These are phyloP conservation scores for Phoeniculus purpureus DNA, from an alignment of 2,797 vertebrate genomes.

Conservation along the genomic window DNA sequence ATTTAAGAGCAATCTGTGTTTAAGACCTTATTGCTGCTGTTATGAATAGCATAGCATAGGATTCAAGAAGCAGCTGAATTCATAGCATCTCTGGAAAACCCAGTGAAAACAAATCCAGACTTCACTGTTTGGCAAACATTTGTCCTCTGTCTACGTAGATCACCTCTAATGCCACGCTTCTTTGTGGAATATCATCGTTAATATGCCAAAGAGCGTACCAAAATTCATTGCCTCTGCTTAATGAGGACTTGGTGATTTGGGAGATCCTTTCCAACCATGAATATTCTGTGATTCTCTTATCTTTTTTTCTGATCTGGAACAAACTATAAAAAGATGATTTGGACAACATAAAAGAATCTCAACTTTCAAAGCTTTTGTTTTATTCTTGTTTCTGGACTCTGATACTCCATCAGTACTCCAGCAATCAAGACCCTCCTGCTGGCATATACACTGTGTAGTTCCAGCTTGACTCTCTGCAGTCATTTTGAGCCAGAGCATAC, in stretches of 20 bases:
- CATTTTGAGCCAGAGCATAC: neutral
- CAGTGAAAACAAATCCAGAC: neutral
- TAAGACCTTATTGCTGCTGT: neutral
- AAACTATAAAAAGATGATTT: neutral
- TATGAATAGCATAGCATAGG: neutral
- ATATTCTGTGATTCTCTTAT: too few species aligned
- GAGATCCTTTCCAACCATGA: neutral
- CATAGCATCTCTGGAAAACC: neutral
- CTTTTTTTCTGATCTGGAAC: neutral
- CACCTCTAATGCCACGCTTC: neutral
- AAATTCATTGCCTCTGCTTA: neutral
- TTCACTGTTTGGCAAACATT: neutral
- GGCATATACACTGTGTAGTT: accelerated
- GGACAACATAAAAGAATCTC: neutral
- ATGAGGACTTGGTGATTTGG: neutral
- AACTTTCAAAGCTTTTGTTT: neutral
- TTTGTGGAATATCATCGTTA: neutral
- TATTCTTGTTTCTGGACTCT: neutral
- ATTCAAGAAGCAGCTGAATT: neutral
- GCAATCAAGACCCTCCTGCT: neutral
- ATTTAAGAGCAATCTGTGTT: neutral
- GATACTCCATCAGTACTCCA: neutral
- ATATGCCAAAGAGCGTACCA: neutral
- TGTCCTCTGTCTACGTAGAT: neutral
- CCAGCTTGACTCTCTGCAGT: neutral